Percentiles rank a stretch among this genome's conserved stretches.
Conservation (phyloP, 2,888 invertebrate genomes). For the Notocelia uddmanniana region DNA sequence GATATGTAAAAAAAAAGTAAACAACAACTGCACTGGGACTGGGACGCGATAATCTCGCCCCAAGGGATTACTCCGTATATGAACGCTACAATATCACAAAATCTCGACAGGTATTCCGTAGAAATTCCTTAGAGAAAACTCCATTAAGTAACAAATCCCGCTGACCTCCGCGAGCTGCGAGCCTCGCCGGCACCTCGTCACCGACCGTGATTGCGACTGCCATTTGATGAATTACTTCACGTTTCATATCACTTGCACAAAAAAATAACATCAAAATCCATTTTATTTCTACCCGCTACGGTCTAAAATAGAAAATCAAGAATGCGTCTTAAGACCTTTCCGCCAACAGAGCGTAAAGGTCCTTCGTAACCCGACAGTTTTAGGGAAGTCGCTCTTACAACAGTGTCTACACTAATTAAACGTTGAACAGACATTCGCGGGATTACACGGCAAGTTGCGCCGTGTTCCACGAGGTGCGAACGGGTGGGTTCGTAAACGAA, state of each 20-base stretch:
- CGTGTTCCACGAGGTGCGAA: slow-evolving; percentile 52
- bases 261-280: slow-evolving; percentile 33
- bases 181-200: slow-evolving; percentile 65
- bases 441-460: slow-evolving; percentile 47
- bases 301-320: slow-evolving; percentile 10
- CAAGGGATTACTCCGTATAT: neutral
- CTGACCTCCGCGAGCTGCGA: slow-evolving; percentile 60
- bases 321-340: slow-evolving; percentile 24
- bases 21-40: neutral
- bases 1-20: neutral
- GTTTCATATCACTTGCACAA: slow-evolving; percentile 58
- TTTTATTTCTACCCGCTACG: slow-evolving; percentile 22
- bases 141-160: slow-evolving; percentile 67
- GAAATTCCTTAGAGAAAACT: slow-evolving; percentile 36
- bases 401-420: slow-evolving; percentile 64
- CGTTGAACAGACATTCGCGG: slow-evolving; percentile 50
- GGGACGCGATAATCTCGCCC: slow-evolving; percentile 3
- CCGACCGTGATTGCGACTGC: slow-evolving; percentile 73
- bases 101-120: slow-evolving; percentile 5
- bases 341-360: slow-evolving; percentile 38
- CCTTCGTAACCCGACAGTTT: slow-evolving; percentile 55
- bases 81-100: slow-evolving; percentile 5
- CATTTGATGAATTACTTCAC: slow-evolving; percentile 75
- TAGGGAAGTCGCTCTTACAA: slow-evolving; percentile 56
- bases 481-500: slow-evolving; percentile 56